Base-by-base conservation (phyloP, 2,888 invertebrate genomes). In the Monoplex corrugatus region DNA sequence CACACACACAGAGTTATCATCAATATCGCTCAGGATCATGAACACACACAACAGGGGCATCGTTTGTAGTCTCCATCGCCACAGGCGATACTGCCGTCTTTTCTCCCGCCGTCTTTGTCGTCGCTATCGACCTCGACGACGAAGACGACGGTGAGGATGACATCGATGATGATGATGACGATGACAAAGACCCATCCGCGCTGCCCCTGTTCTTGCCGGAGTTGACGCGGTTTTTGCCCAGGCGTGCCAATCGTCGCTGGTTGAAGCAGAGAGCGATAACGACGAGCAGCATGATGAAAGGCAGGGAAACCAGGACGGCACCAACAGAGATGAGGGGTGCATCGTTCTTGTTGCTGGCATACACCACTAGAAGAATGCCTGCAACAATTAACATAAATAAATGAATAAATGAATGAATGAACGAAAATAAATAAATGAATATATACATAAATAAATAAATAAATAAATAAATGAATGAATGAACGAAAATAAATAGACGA, bases 301-400 rank as follows among this genome's bases (percentile, higher is more conserved):
- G 94, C 23, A 93, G 90, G 0, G 89, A 83, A 10, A 93, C 90
- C n/a, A 94, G 87, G 13, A 93, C 90, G 5, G 92, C 92, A 0
- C 94, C 94, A 28, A 92, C 92, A 0, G 91, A 91, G n/a, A 93
- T 84, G 2, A 94, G 90, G 6, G 92, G 91, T 13, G 86, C 57
- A 87, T 93, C 93, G 8, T 92, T 88, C 68, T 92, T 93, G 72
- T 92, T 93, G 35, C 91, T 89, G 13, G 94, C 91, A 82, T 93
- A 93, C 10, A 93, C 90, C 19, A 93, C 91, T 78, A 94, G 87
- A 13, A 94, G 87, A 63, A 93, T 92, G 32, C 94, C 94, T 94
- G 91, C 68, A 68, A 16, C 13, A 68, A 68, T 28, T 28, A 16
- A 68, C 23, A 28, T 28, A 28, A n/a, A 68, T 68, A 72, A 35